Evolutionary conservation across 2,113 vertebrate species (phyloP).

Genomic region (Amphilophus citrinellus): DNA sequence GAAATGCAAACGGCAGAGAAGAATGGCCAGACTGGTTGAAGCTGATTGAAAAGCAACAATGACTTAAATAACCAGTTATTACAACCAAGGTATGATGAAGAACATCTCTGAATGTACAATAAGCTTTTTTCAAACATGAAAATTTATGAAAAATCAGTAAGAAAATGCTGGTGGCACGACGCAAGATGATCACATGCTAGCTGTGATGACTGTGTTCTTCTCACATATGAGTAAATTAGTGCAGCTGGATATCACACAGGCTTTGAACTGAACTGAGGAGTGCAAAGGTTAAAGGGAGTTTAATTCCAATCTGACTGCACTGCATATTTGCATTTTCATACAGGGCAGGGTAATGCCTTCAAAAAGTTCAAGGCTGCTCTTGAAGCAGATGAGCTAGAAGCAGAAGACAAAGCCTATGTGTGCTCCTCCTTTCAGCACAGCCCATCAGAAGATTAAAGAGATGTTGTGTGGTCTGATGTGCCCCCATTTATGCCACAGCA

Average conservation of each 20-base stretch:
- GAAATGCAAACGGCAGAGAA: neutral
- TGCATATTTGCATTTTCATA: neutral
- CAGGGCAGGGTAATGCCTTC: fast-evolving
- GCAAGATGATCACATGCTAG: neutral
- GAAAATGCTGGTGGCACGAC: neutral
- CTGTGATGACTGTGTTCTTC: neutral
- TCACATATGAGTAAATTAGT: neutral
- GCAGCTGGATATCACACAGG: neutral
- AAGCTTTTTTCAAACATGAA: neutral
- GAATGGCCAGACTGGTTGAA: neutral
- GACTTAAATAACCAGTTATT: slow-evolving; percentile 1
- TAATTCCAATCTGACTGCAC: neutral
- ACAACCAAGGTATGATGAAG: neutral
- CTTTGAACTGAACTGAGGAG: neutral
- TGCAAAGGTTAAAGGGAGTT: neutral
- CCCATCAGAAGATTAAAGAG: neutral
- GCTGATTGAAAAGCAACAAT: neutral
- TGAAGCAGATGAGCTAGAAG: neutral
- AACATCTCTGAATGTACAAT: neutral
- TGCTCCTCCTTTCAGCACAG: neutral
- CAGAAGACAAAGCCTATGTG: neutral
- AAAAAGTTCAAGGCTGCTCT: neutral
- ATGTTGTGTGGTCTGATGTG: neutral
- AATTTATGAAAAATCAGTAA: neutral
- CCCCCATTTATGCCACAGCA: fast-evolving